phyloP scores from a whole-genome alignment of 2,888 invertebrate genomes.

The Dolichomitus sp. region DNA sequence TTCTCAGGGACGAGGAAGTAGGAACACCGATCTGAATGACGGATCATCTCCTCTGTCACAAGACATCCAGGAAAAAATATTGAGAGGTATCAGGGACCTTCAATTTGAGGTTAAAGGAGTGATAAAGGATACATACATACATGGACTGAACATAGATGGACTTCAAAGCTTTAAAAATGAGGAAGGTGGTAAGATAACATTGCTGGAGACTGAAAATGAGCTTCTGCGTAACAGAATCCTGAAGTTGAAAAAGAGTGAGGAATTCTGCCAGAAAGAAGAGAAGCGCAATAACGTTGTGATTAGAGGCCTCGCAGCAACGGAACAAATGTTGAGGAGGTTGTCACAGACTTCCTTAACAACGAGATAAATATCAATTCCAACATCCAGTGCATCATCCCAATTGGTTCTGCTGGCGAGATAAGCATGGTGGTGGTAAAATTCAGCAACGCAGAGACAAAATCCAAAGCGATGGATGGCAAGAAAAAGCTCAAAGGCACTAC shows the following conservation, averaged over 20 bases:
- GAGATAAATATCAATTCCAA: background rate
- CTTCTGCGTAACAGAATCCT: background rate
- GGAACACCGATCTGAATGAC: too few relatives aligned
- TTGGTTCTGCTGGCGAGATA: background rate
- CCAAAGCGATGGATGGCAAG: background rate
- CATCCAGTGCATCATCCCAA: background rate
- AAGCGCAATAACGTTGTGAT: background rate
- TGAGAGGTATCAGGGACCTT: too few relatives aligned
- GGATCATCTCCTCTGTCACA: too few relatives aligned
- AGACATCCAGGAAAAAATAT: too few relatives aligned
- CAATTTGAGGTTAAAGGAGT: too few relatives aligned
- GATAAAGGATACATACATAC: too few relatives aligned
- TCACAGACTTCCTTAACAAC: background rate
- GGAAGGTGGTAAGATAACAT: background rate
- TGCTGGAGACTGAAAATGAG: background rate
- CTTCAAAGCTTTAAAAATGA: too few relatives aligned
- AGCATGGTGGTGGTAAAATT: background rate
- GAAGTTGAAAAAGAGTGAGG: background rate
- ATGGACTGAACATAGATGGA: too few relatives aligned
- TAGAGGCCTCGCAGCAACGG: background rate
- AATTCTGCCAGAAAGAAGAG: background rate
- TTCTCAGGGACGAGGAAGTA: too few relatives aligned
- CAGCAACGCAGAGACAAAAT: background rate
- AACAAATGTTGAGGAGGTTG: too few relatives aligned
- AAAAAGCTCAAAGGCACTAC: background rate